Evolutionary conservation across 2,113 vertebrate genomes (phyloP).

Genomic region (Polyodon spathula): DNA sequence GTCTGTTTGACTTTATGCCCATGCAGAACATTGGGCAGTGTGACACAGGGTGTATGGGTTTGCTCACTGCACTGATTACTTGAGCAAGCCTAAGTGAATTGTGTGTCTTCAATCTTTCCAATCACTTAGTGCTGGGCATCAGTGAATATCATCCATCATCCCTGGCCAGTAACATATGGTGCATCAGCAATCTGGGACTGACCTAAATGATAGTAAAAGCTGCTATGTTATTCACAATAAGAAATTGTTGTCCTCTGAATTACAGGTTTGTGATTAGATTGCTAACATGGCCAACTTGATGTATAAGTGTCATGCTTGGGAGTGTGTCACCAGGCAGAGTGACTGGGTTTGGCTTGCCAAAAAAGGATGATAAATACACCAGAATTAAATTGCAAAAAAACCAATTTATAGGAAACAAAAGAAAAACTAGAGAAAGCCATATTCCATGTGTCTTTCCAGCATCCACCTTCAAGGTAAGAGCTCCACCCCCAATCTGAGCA

Average conservation of each 20-base stretch:
- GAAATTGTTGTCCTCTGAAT: slow-evolving; percentile 64
- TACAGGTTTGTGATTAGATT: slow-evolving; percentile 68
- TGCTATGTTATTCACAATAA: slow-evolving; percentile 53
- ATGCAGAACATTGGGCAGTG: slow-evolving; percentile 46
- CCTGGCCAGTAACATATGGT: slow-evolving; percentile 66
- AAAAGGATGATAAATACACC: too few species aligned
- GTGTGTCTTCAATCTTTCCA: slow-evolving; percentile 84
- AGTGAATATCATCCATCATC: slow-evolving; percentile 83
- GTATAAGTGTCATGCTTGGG: slow-evolving; percentile 49
- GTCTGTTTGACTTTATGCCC: slow-evolving; percentile 51
- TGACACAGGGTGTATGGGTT: slow-evolving; percentile 52
- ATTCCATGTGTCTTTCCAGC: too few species aligned
- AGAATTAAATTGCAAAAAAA: too few species aligned
- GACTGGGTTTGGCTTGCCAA: too few species aligned
- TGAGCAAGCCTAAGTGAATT: slow-evolving; percentile 85
- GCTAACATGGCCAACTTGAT: slow-evolving; percentile 59
- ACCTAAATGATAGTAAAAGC: slow-evolving; percentile 66
- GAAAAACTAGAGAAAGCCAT: too few species aligned
- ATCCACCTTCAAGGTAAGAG: too few species aligned
- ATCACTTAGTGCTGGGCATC: slow-evolving; percentile 84
- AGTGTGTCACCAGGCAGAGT: too few species aligned
- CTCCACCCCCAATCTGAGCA: too few species aligned
- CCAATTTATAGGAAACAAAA: too few species aligned
- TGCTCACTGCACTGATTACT: slow-evolving; percentile 73
- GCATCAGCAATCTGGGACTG: slow-evolving; percentile 72